Percentiles rank a stretch among this genome's conserved stretches.
Conservation (phyloP, 1,140 invertebrate species). For the Leptinotarsa defecta region DNA sequence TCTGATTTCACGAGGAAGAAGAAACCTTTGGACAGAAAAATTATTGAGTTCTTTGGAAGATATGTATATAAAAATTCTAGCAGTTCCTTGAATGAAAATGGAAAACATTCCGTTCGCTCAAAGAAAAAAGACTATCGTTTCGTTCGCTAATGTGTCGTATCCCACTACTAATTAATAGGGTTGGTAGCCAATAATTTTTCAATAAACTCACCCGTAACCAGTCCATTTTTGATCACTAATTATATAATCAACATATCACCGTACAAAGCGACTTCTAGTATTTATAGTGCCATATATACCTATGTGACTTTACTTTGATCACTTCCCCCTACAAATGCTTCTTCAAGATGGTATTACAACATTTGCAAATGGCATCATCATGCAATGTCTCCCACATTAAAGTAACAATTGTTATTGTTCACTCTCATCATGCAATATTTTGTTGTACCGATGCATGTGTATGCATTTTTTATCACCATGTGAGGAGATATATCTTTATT, state of each 20-base stretch:
- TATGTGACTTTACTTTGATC: slow-evolving; percentile 30
- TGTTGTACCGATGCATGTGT: slow-evolving; percentile 29
- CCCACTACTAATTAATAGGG: too few species aligned
- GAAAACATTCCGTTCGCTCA: too few species aligned
- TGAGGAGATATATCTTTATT: slow-evolving; percentile 16
- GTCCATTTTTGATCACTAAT: slow-evolving; percentile 5
- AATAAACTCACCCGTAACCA: slow-evolving; percentile 14
- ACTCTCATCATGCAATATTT: slow-evolving; percentile 28
- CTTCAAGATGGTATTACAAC: slow-evolving; percentile 40
- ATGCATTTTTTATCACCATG: background rate
- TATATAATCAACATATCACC: slow-evolving; percentile 8
- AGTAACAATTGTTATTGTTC: slow-evolving; percentile 36
- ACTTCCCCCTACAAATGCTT: slow-evolving; percentile 37
- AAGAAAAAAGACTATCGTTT: too few species aligned
- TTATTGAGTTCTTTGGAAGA: too few species aligned
- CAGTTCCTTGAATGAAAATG: too few species aligned
- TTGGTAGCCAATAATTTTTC: too few species aligned
- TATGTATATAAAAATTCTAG: too few species aligned
- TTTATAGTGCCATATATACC: slow-evolving; percentile 32
- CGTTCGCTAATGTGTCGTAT: too few species aligned
- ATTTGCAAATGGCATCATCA: slow-evolving; percentile 39
- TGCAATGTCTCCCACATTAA: slow-evolving; percentile 29
- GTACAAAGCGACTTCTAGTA: slow-evolving; percentile 16
- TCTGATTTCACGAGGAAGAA: too few species aligned
- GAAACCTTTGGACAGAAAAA: too few species aligned